Conservation (phyloP, 2,797 vertebrate genomes). For the Xerus rutilus region DNA sequence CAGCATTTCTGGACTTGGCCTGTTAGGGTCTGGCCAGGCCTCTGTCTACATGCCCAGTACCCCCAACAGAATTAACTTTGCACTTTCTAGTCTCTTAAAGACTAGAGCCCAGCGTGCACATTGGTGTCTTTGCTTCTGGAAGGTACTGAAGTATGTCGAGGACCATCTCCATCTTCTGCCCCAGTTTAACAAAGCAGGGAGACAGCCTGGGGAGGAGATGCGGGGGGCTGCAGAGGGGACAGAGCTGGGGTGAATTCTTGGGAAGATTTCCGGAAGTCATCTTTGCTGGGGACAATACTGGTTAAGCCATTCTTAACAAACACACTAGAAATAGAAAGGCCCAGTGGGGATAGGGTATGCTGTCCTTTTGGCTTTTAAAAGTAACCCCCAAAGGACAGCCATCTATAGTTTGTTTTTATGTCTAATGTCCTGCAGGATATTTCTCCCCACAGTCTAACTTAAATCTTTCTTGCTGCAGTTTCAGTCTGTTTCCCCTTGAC, state of each 20-base stretch:
- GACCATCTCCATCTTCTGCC: not conserved
- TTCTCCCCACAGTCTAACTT: constrained; percentile 21
- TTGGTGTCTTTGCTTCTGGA: not conserved
- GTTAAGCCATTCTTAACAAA: not conserved
- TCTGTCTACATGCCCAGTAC: not conserved
- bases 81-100: not conserved
- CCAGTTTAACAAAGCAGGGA: not conserved
- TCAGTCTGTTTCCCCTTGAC: not conserved
- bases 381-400: not conserved
- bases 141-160: not conserved
- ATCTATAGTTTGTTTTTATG: not conserved
- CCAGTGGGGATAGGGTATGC: not conserved
- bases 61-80: not conserved
- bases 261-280: not conserved
- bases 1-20: not conserved
- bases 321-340: not conserved
- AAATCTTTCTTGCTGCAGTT: not conserved
- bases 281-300: not conserved
- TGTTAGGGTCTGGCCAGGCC: not conserved
- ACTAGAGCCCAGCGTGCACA: not conserved
- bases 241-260: not conserved
- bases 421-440: not conserved
- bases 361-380: not conserved
- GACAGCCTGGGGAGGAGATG: not conserved
- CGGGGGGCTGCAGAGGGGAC: not conserved